Percentiles rank a stretch among this genome's conserved stretches.
Evolutionary conservation across 1,140 invertebrate species (phyloP).

Genomic region (Stenopsyche tienmushanensis): DNA sequence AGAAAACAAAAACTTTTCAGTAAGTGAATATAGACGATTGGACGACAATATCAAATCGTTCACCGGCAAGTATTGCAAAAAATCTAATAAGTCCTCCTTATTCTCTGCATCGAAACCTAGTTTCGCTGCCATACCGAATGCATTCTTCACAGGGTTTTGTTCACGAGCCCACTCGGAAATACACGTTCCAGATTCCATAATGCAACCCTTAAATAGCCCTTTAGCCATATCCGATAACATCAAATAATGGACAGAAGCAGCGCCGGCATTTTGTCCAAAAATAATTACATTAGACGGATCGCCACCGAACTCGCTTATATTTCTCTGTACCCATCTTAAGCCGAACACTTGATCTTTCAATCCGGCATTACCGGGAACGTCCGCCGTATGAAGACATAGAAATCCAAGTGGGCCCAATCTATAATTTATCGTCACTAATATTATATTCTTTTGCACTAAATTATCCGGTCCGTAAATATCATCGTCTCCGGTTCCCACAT

Average conservation of each 20-base stretch:
- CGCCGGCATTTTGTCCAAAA: slow-evolving; percentile 58
- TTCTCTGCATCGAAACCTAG: slow-evolving; percentile 15
- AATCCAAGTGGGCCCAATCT: slow-evolving; percentile 75
- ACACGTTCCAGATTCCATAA: slow-evolving; percentile 59
- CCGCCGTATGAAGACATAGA: slow-evolving; percentile 60
- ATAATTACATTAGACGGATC: slow-evolving; percentile 60
- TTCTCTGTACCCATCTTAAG: slow-evolving; percentile 46
- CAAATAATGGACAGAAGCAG: slow-evolving; percentile 49
- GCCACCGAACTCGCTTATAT: slow-evolving; percentile 65
- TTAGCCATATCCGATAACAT: slow-evolving; percentile 44
- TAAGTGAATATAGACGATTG: not conserved
- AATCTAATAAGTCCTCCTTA: slow-evolving; percentile 15
- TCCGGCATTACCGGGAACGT: slow-evolving; percentile 49
- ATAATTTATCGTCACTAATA: slow-evolving; percentile 77
- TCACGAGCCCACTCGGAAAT: slow-evolving; percentile 47
- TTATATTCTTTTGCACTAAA: slow-evolving; percentile 60
- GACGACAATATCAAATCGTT: slow-evolving; percentile 9
- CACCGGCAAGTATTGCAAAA: slow-evolving; percentile 23
- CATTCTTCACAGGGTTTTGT: slow-evolving; percentile 17
- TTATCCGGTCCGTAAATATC: slow-evolving; percentile 48
- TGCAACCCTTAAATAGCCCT: slow-evolving; percentile 61
- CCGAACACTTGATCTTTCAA: slow-evolving; percentile 38
- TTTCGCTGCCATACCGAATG: slow-evolving; percentile 17
- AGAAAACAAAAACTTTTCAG: not conserved
- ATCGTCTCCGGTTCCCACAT: slow-evolving; percentile 49